Evolutionary conservation across 2,888 invertebrate genomes (phyloP).

Genomic region (Celastrina argiolus): DNA sequence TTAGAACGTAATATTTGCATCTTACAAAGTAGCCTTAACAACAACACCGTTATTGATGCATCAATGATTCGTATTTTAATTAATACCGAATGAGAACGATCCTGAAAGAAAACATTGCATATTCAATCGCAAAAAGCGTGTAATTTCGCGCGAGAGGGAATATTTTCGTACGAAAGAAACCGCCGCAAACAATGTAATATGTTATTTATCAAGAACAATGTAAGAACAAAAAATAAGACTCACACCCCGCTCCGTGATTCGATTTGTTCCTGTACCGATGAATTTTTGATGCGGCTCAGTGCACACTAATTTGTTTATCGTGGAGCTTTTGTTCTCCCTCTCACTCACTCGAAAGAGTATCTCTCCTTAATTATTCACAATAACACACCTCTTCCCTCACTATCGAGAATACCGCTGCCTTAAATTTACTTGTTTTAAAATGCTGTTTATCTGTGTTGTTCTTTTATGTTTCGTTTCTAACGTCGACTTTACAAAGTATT

Average conservation of each 20-base stretch:
- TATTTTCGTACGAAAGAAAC: constrained; percentile 9
- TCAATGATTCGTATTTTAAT: constrained; percentile 1
- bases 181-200: constrained; percentile 40
- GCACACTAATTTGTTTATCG: constrained; percentile 77
- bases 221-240: constrained; percentile 61
- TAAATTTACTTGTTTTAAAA: constrained; percentile 10
- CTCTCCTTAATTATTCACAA: constrained; percentile 50
- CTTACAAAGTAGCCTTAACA: not conserved
- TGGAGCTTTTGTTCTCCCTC: constrained; percentile 54
- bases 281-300: constrained; percentile 76
- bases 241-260: constrained; percentile 64
- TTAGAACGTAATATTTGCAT: not conserved
- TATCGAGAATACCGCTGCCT: constrained; percentile 28
- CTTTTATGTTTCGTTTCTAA: not conserved
- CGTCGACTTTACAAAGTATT: not conserved
- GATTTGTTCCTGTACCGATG: constrained; percentile 75
- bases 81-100: not conserved
- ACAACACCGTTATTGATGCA: not conserved
- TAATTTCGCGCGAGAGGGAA: not conserved
- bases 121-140: not conserved
- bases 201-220: constrained; percentile 51
- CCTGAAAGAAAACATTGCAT: not conserved
- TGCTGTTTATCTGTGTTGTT: not conserved
- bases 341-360: constrained; percentile 47
- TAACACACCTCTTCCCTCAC: constrained; percentile 37